A percentile compares a stretch with the other conserved stretches of the same genome.
Evolutionary conservation across 2,113 vertebrate species (phyloP).

Genomic region (Chinchilla lanigera): DNA sequence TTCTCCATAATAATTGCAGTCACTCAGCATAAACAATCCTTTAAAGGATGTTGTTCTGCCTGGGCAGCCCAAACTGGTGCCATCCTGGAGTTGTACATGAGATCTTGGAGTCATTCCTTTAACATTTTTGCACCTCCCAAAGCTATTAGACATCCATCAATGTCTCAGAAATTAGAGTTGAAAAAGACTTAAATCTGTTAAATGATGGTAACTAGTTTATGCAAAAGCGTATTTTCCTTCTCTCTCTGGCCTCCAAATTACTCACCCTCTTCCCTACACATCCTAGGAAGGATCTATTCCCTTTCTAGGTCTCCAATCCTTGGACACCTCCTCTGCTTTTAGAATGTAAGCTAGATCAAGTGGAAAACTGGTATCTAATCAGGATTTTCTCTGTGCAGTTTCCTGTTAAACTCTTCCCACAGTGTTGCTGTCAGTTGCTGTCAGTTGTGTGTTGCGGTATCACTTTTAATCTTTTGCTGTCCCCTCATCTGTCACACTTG

Average conservation of each 20-base stretch:
- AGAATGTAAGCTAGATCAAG: neutral
- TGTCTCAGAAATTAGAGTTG: neutral
- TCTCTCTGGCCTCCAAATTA: neutral
- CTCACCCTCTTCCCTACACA: neutral
- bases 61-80: fast-evolving
- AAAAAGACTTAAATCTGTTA: neutral
- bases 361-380: neutral
- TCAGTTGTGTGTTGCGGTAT: neutral
- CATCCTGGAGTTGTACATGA: neutral
- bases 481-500: neutral
- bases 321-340: neutral
- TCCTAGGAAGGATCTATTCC: neutral
- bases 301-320: neutral
- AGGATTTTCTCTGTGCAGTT: neutral
- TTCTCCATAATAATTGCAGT: neutral
- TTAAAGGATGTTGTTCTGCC: constrained; percentile 14
- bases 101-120: fast-evolving
- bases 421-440: neutral
- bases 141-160: neutral
- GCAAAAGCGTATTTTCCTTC: neutral
- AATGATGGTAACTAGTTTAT: neutral
- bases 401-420: neutral
- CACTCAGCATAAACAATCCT: constrained; percentile 18
- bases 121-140: neutral
- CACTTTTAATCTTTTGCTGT: neutral